A percentile compares a stretch with the other conserved stretches of the same genome.
phyloP scores from a whole-genome alignment of 1,140 invertebrate genomes.

The Macrocentrus cingulum region DNA sequence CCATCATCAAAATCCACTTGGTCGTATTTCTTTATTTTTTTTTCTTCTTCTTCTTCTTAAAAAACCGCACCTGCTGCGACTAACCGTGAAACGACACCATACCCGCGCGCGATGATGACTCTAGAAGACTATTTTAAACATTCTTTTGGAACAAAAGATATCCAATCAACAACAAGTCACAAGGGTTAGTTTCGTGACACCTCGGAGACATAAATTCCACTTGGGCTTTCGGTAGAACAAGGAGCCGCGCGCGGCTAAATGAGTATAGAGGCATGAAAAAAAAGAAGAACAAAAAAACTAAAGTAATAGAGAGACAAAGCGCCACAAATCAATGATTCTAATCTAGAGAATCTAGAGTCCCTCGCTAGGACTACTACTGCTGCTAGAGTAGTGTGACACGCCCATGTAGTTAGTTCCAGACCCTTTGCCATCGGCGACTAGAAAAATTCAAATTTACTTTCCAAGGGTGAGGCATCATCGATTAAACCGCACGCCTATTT shows the following conservation, averaged over 20 bases:
- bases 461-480: slow-evolving; percentile 33
- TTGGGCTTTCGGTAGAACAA: not conserved
- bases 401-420: slow-evolving; percentile 17
- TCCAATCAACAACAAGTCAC: not conserved
- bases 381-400: slow-evolving; percentile 17
- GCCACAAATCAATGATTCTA: slow-evolving; percentile 28
- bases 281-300: not conserved
- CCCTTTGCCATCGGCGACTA: not conserved
- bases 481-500: slow-evolving; percentile 40
- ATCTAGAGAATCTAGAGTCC: slow-evolving; percentile 16
- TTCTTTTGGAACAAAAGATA: not conserved
- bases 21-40: too few species aligned
- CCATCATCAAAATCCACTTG: too few species aligned
- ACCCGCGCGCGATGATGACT: not conserved
- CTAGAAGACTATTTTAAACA: not conserved
- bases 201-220: slow-evolving; percentile 10
- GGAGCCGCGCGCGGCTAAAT: not conserved
- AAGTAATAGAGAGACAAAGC: slow-evolving; percentile 21
- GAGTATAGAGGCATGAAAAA: not conserved
- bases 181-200: slow-evolving; percentile 8
- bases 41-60: not conserved
- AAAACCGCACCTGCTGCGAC: not conserved
- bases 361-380: not conserved
- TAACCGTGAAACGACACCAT: not conserved
- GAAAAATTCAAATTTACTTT: slow-evolving; percentile 27